phyloP scores from a whole-genome alignment of 2,113 vertebrate genomes.

The Acinonyx jubatus region DNA sequence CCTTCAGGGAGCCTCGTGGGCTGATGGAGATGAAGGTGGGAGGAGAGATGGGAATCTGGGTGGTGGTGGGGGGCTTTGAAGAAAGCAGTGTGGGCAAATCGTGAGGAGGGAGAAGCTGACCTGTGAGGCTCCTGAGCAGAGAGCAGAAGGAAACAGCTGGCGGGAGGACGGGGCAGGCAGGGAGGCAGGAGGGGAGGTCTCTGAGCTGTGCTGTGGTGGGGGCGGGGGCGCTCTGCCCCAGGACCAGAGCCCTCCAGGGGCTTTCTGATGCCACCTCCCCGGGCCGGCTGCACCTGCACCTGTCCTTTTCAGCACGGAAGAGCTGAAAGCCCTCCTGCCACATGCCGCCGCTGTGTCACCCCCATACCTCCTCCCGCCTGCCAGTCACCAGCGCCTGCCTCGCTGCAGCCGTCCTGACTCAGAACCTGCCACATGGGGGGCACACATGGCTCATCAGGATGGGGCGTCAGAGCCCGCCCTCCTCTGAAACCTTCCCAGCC shows the following conservation, averaged over 20 bases:
- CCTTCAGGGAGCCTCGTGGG: not conserved
- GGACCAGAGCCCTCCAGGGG: not conserved
- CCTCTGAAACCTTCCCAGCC: not conserved
- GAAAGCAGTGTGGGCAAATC: not conserved
- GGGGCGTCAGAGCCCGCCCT: not conserved
- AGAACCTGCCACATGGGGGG: accelerated
- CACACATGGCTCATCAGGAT: not conserved
- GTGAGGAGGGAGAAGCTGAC: not conserved
- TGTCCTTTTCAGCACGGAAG: not conserved
- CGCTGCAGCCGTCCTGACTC: not conserved
- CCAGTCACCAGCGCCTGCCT: too few relatives aligned
- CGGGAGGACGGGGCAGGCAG: not conserved
- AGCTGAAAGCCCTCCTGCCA: not conserved
- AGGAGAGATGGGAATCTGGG: not conserved
- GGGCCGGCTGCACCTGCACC: not conserved
- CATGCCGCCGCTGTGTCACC: not conserved
- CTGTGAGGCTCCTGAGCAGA: not conserved
- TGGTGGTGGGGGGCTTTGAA: not conserved
- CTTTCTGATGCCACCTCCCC: accelerated
- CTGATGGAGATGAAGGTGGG: not conserved
- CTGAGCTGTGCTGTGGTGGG: not conserved
- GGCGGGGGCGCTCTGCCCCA: not conserved
- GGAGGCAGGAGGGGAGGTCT: too few relatives aligned
- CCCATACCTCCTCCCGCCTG: not conserved
- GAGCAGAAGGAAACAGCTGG: not conserved